Evolutionary conservation across 2,888 invertebrate genomes (phyloP).

Genomic region (Blomia tropicalis): DNA sequence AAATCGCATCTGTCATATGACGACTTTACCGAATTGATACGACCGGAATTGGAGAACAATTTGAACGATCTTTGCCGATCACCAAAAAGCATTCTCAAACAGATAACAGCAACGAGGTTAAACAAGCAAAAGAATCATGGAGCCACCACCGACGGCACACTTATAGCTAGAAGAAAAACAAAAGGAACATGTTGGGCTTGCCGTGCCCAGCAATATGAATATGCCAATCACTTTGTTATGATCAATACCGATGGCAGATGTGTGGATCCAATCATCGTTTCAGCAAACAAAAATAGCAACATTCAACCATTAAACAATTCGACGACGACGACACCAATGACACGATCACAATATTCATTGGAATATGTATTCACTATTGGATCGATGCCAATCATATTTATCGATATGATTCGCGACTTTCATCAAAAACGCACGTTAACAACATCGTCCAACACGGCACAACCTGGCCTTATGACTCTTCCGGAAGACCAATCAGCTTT

Average conservation of each 20-base stretch:
- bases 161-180: background rate
- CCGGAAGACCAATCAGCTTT: background rate
- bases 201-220: constrained; percentile 13
- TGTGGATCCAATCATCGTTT: background rate
- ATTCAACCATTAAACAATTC: background rate
- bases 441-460: no score
- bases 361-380: background rate
- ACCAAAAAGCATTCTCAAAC: background rate
- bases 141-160: no score
- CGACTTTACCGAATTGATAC: background rate
- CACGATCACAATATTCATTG: background rate
- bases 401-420: background rate
- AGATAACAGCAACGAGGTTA: no score
- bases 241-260: constrained; percentile 12
- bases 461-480: constrained; percentile 4
- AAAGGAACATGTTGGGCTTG: constrained; percentile 9
- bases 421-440: background rate
- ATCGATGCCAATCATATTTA: background rate
- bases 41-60: background rate
- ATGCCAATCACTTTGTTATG: constrained; percentile 12
- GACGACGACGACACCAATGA: background rate
- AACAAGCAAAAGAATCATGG: no score
- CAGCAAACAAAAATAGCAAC: no score
- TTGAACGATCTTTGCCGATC: background rate
- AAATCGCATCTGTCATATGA: background rate